These are phyloP conservation scores for Conger conger DNA, from an alignment of 2,113 vertebrate genomes.

Conservation along the genomic window DNA sequence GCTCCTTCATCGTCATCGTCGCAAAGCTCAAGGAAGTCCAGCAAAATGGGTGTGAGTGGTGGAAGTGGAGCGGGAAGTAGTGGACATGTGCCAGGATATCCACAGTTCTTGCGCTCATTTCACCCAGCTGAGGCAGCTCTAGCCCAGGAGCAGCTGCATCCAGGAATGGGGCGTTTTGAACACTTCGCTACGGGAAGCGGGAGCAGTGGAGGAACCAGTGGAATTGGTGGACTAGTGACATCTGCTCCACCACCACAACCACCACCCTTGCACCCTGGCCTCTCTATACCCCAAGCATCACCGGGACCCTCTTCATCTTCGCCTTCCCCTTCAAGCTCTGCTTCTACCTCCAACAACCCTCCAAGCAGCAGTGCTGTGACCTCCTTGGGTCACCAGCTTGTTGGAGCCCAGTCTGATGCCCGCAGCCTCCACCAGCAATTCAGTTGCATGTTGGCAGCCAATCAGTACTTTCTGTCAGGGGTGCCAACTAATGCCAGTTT, in stretches of 20 bases:
- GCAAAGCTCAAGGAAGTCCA: slow-evolving; percentile 75
- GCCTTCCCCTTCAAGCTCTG: slow-evolving; percentile 74
- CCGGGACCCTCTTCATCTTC: slow-evolving; percentile 74
- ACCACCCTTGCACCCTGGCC: slow-evolving; percentile 73
- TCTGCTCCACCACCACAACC: slow-evolving; percentile 72
- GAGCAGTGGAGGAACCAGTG: slow-evolving; percentile 69
- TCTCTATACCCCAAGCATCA: slow-evolving; percentile 72
- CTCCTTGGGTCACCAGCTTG: slow-evolving; percentile 73
- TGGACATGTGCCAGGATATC: slow-evolving; percentile 71
- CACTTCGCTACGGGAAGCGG: slow-evolving; percentile 74
- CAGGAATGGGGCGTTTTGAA: slow-evolving; percentile 74
- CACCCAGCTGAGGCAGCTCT: slow-evolving; percentile 75
- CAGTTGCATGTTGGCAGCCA: slow-evolving; percentile 79
- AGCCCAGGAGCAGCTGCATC: slow-evolving; percentile 75
- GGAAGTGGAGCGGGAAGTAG: slow-evolving; percentile 54
- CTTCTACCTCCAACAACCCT: slow-evolving; percentile 69
- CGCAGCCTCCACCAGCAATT: slow-evolving; percentile 79
- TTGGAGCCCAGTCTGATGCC: slow-evolving; percentile 75
- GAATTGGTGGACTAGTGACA: slow-evolving; percentile 74
- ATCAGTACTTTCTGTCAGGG: slow-evolving; percentile 79
- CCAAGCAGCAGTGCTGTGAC: slow-evolving; percentile 75
- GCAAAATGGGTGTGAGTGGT: slow-evolving; percentile 71
- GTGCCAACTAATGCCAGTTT: slow-evolving; percentile 76
- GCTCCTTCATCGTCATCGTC: slow-evolving; percentile 69
- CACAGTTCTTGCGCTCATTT: slow-evolving; percentile 78